phyloP scores from a whole-genome alignment of 2,888 invertebrate species.

The Linyphia triangularis region DNA sequence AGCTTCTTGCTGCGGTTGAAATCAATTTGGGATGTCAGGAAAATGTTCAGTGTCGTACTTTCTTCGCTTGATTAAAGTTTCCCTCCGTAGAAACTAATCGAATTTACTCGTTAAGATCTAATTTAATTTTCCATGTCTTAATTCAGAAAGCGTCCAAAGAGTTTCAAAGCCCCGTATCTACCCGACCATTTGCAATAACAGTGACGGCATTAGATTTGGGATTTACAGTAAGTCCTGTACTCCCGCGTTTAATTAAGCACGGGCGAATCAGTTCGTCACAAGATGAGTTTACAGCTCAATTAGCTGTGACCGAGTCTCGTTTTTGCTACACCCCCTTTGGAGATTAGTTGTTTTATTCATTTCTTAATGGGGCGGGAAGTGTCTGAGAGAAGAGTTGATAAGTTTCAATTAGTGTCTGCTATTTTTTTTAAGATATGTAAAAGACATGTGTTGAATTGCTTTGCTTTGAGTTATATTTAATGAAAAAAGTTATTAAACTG shows the following conservation, averaged over 20 bases:
- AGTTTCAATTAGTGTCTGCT: too few relatives aligned
- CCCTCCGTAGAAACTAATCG: slow-evolving; percentile 57
- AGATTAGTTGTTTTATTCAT: too few relatives aligned
- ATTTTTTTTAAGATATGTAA: too few relatives aligned
- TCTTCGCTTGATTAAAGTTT: slow-evolving; percentile 67
- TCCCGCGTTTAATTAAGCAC: slow-evolving; percentile 59
- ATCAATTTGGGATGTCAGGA: slow-evolving; percentile 67
- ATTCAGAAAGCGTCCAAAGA: slow-evolving; percentile 68
- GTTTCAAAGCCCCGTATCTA: slow-evolving; percentile 44
- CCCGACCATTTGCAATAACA: slow-evolving; percentile 36
- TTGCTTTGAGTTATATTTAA: too few relatives aligned
- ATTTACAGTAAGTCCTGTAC: slow-evolving; percentile 44
- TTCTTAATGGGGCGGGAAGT: too few relatives aligned
- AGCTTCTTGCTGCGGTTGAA: slow-evolving; percentile 39
- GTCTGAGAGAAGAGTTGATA: too few relatives aligned
- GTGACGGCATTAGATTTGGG: slow-evolving; percentile 28
- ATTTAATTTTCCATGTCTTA: slow-evolving; percentile 72
- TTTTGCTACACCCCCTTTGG: too few relatives aligned
- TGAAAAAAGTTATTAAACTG: too few relatives aligned
- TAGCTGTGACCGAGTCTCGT: too few relatives aligned
- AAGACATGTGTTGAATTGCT: too few relatives aligned
- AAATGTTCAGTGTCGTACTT: slow-evolving; percentile 58
- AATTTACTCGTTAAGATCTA: slow-evolving; percentile 71
- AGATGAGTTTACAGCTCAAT: slow-evolving; percentile 10
- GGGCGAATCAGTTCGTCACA: slow-evolving; percentile 35